Conservation (phyloP, 2,888 invertebrate genomes). For the Patella depressa region DNA sequence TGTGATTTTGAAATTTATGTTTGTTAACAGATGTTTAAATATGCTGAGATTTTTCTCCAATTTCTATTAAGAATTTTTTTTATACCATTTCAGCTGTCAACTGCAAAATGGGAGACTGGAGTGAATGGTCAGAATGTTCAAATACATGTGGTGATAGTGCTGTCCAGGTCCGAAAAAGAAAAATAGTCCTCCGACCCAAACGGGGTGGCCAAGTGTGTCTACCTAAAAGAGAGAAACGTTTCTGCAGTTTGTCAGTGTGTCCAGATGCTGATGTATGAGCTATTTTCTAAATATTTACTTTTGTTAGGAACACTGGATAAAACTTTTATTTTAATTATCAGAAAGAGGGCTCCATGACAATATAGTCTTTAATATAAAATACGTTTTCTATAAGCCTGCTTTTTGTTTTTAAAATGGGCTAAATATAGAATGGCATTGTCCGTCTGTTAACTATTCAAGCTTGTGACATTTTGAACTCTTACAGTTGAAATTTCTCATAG, state of each 20-base stretch:
- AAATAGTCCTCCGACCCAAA: conserved; percentile 51
- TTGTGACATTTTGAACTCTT: no score
- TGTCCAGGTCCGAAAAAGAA: conserved; percentile 58
- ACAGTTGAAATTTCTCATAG: no score
- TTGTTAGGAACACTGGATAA: background rate
- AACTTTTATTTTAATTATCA: no score
- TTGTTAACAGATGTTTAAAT: background rate
- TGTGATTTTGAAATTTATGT: no score
- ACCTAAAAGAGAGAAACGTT: conserved; percentile 56
- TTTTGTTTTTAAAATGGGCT: background rate
- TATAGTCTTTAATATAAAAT: no score
- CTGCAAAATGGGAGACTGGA: conserved; percentile 70
- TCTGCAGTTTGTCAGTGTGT: conserved; percentile 65
- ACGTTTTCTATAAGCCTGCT: background rate
- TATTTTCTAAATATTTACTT: background rate
- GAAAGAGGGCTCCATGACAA: no score
- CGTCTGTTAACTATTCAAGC: no score
- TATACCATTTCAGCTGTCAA: conserved; percentile 51
- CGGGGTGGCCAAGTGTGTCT: conserved; percentile 60
- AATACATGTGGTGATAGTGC: conserved; percentile 72
- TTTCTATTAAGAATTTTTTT: background rate
- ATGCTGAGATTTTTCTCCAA: background rate
- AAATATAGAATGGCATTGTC: background rate
- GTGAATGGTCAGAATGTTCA: conserved; percentile 73
- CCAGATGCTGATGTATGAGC: conserved; percentile 52